Base-by-base conservation (phyloP, 2,888 invertebrate species). In the Rutpela maculata region DNA sequence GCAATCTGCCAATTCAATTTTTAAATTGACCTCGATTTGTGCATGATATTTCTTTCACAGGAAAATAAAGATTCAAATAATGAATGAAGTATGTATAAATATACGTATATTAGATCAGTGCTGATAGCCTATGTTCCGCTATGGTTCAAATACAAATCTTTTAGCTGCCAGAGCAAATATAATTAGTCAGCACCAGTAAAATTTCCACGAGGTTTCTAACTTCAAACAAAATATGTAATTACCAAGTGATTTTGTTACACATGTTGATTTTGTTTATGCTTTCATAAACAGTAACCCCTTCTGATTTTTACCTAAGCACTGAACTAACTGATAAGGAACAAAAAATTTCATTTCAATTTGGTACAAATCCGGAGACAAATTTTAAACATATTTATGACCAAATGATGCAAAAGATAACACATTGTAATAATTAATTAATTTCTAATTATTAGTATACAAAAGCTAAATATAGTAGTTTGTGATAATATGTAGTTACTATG, bases 401-500 rank as follows among this genome's bases (percentile, higher is more conserved):
- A n/a, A 50, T 50, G 43, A 3, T 2, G 43, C 7, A 43, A 43
- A 43, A 50, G n/a, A 17, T 43, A 43, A 43, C 10, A 10, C 12
- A 12, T 50, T 62, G 31, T 63, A 63, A 38, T 10, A 65, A 43
- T 38, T 65, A 43, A 43, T 63, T 62, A 26, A 63, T 18, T 63
- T 63, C 35, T 22, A 38, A 43, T 43, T 43, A 19, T 19, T 65
- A 18, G 38, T 19, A 65, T 6, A 65, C 35, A 65, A 65, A 17
- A 26, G 19, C 43, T 65, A 65, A 63, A 63, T 38, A 38, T 63
- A 62, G 38, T 63, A 63, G 63, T 63, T 31, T 6, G 18, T 31
- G 65, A n/a, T 35, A 35, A 35, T 50, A 50, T 50, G 50, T 50
- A 50, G 69, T 69, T 69, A 38, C 69, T 19, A 69, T 69, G 19